Conservation (phyloP, 2,888 invertebrate genomes). For the Diaphora mendica region DNA sequence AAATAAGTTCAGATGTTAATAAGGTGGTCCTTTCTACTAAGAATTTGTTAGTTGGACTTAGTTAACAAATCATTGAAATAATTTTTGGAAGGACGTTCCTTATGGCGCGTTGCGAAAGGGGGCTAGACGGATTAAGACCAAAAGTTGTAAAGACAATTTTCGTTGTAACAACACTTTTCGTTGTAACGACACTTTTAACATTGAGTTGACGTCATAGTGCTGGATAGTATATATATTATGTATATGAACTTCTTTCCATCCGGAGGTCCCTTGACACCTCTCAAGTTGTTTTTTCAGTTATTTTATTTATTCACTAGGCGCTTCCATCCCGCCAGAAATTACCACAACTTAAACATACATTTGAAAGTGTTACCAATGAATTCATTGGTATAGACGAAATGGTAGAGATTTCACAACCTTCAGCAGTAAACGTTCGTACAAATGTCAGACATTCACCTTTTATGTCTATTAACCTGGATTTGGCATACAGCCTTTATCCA, state of each 20-base stretch:
- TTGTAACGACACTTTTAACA: too few relatives aligned
- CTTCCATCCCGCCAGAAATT: background rate
- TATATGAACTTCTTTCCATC: too few relatives aligned
- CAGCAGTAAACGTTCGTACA: constrained; percentile 22
- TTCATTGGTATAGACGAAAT: constrained; percentile 8
- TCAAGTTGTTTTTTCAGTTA: background rate
- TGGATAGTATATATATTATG: too few relatives aligned
- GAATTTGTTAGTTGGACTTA: background rate
- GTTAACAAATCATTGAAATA: too few relatives aligned
- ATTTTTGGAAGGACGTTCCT: too few relatives aligned
- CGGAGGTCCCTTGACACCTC: too few relatives aligned
- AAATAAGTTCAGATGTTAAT: background rate
- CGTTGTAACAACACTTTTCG: too few relatives aligned
- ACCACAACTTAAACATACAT: background rate
- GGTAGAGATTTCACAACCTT: constrained; percentile 13
- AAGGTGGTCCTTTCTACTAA: background rate
- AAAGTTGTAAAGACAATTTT: too few relatives aligned
- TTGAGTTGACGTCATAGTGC: too few relatives aligned
- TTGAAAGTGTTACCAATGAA: background rate
- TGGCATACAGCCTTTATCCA: constrained; percentile 30
- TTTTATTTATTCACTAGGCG: background rate
- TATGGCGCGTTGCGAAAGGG: too few relatives aligned
- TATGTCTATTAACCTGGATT: constrained; percentile 47
- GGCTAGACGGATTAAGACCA: too few relatives aligned
- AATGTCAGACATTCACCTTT: constrained; percentile 52